A percentile compares a stretch with the other conserved stretches of the same genome.
These are phyloP conservation scores for Parnassius apollo DNA, from an alignment of 2,888 invertebrate species.

Conservation along the genomic window DNA sequence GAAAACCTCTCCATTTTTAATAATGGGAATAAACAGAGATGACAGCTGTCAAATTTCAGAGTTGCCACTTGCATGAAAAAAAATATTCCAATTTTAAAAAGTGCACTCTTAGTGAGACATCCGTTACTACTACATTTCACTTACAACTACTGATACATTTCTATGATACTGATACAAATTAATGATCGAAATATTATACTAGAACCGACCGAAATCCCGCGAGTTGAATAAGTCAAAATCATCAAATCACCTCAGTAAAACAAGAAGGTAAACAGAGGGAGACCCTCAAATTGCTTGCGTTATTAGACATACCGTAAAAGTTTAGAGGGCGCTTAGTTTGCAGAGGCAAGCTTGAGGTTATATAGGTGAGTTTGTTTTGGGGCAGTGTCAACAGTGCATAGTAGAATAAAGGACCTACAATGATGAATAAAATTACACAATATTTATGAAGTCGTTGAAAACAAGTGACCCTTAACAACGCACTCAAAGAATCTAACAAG, in stretches of 20 bases:
- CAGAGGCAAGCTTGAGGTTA: constrained; percentile 71
- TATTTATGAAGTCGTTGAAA: constrained; percentile 10
- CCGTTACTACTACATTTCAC: too few relatives aligned
- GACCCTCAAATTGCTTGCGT: constrained; percentile 75
- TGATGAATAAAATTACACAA: constrained; percentile 43
- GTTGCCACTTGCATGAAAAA: too few relatives aligned
- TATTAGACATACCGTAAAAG: constrained; percentile 78
- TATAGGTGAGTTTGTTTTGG: constrained; percentile 69
- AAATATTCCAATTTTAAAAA: too few relatives aligned
- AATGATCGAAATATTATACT: constrained; percentile 24
- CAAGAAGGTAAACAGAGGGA: constrained; percentile 75
- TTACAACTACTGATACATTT: too few relatives aligned
- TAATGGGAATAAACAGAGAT: too few relatives aligned
- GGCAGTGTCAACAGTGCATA: constrained; percentile 64
- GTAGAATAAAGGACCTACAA: constrained; percentile 40
- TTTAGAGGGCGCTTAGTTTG: constrained; percentile 74
- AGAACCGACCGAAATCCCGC: constrained; percentile 34
- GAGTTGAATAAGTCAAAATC: constrained; percentile 77
- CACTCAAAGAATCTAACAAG: too few relatives aligned
- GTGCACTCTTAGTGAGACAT: too few relatives aligned
- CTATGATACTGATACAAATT: neutral
- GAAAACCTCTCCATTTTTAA: too few relatives aligned
- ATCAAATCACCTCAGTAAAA: constrained; percentile 77
- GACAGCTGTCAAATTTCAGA: too few relatives aligned
- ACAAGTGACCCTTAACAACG: neutral